Conservation (phyloP, 2,888 invertebrate species). For the Scaptomyza polygonia region DNA sequence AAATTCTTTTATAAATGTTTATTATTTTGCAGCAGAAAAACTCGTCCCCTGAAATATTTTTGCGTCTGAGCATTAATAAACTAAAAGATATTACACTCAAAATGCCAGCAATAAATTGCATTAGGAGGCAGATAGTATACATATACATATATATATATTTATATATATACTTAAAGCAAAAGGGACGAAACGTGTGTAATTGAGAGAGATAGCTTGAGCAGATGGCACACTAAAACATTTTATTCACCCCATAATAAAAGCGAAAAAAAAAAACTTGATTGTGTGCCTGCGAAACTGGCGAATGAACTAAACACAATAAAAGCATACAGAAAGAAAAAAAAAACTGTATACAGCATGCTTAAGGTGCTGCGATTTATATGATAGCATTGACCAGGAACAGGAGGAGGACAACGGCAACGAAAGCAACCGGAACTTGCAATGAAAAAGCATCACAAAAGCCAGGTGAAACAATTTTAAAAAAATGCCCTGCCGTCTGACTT, state of each 20-base stretch:
- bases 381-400: slow-evolving; percentile 28
- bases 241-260: slow-evolving; percentile 65
- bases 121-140: slow-evolving; percentile 12
- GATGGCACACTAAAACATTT: slow-evolving; percentile 69
- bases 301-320: slow-evolving; percentile 34
- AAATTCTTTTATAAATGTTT: slow-evolving; percentile 17
- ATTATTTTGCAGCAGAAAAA: slow-evolving; percentile 34
- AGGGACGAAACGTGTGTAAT: slow-evolving; percentile 7
- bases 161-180: slow-evolving; percentile 11
- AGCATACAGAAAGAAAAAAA: slow-evolving; percentile 4
- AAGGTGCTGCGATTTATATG: slow-evolving; percentile 57
- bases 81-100: slow-evolving; percentile 63
- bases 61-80: slow-evolving; percentile 66
- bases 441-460: slow-evolving; percentile 13
- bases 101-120: slow-evolving; percentile 67
- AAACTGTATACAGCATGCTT: slow-evolving; percentile 16
- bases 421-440: slow-evolving; percentile 17
- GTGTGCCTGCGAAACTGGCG: slow-evolving; percentile 53
- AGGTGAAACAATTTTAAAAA: slow-evolving; percentile 22
- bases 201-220: slow-evolving; percentile 43
- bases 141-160: slow-evolving; percentile 16
- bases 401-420: slow-evolving; percentile 1
- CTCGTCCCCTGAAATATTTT: slow-evolving; percentile 62
- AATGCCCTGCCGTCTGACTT: slow-evolving; percentile 14
- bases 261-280: slow-evolving; percentile 68